phyloP scores from a whole-genome alignment of 1,140 invertebrate genomes.

The Calosoma granatense region DNA sequence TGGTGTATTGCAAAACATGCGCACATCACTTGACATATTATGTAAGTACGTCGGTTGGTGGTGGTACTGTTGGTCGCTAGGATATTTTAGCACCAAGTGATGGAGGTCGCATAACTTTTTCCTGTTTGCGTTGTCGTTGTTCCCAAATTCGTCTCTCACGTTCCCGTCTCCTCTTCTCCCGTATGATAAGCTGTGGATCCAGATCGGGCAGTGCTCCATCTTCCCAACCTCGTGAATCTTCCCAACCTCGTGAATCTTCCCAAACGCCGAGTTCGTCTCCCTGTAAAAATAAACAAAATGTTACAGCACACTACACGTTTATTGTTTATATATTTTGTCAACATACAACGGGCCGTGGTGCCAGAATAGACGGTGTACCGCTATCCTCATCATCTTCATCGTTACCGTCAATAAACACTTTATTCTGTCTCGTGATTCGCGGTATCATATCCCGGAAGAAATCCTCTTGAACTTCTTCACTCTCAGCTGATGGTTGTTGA shows the following conservation, averaged over 20 bases:
- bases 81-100: slow-evolving; percentile 36
- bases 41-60: too few species aligned
- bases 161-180: slow-evolving; percentile 37
- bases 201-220: slow-evolving; percentile 37
- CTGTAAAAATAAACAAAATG: slow-evolving; percentile 18
- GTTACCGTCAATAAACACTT: slow-evolving; percentile 35
- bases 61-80: too few species aligned
- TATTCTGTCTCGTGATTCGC: slow-evolving; percentile 40
- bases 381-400: slow-evolving; percentile 18
- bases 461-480: slow-evolving; percentile 35
- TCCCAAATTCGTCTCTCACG: slow-evolving; percentile 36
- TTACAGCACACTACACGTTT: too few species aligned
- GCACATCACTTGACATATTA: too few species aligned
- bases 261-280: slow-evolving; percentile 17
- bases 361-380: neutral
- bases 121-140: slow-evolving; percentile 39
- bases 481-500: slow-evolving; percentile 25
- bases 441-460: slow-evolving; percentile 47
- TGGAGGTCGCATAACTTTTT: slow-evolving; percentile 32
- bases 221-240: slow-evolving; percentile 42
- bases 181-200: slow-evolving; percentile 34
- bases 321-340: neutral
- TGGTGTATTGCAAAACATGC: too few species aligned
- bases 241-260: slow-evolving; percentile 32
- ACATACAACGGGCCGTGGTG: neutral